Evolutionary conservation across 2,797 vertebrate species (phyloP).

Genomic region (Buceros bicornis): DNA sequence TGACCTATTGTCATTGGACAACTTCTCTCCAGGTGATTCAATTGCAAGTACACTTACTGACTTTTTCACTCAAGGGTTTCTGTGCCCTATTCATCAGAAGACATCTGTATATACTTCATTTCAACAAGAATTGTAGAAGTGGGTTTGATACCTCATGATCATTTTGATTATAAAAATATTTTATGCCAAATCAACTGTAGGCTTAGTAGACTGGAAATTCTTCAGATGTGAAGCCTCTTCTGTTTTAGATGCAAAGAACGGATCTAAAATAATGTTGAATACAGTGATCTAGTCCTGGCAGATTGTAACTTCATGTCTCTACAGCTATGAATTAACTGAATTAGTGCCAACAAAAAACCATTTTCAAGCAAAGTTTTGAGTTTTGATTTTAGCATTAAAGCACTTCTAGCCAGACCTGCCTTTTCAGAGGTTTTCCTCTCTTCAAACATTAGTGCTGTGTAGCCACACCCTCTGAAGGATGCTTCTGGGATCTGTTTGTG

Average conservation of each 20-base stretch:
- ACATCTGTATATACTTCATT: neutral
- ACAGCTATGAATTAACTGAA: neutral
- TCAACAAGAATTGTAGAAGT: neutral
- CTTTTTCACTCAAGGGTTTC: neutral
- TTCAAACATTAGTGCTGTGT: rapidly evolving
- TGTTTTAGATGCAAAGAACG: neutral
- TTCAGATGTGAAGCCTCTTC: neutral
- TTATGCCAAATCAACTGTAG: neutral
- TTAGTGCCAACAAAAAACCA: neutral
- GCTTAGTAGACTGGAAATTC: neutral
- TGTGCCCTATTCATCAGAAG: neutral
- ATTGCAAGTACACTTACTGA: neutral
- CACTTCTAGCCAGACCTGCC: neutral
- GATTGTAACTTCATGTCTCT: neutral
- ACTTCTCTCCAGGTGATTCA: neutral
- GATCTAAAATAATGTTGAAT: neutral
- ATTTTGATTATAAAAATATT: neutral
- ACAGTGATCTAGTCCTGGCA: neutral
- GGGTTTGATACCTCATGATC: neutral
- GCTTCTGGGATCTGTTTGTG: neutral
- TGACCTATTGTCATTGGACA: neutral
- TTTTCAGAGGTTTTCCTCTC: neutral
- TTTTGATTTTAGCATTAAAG: neutral
- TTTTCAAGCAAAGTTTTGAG: neutral
- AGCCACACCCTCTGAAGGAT: neutral